Evolutionary conservation across 2,888 invertebrate genomes (phyloP).

Genomic region (Conops quadrifasciatus): DNA sequence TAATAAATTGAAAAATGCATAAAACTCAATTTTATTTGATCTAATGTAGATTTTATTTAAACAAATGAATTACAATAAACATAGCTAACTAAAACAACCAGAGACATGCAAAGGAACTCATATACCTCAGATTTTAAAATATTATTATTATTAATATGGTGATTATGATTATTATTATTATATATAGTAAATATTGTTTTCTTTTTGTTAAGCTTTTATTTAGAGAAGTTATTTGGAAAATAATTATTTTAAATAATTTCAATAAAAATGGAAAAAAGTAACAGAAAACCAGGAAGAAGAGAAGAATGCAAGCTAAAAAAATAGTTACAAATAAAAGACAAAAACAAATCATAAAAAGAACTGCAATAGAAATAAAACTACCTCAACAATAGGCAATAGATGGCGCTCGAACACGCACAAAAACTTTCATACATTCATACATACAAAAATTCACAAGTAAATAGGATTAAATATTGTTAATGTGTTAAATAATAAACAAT

Average conservation of each 20-base stretch:
- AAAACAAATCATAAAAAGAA: conserved; percentile 45
- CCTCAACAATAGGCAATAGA: conserved; percentile 52
- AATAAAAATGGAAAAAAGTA: conserved; percentile 44
- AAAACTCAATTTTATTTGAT: conserved; percentile 37
- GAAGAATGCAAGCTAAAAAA: too few relatives aligned
- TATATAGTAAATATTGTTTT: conserved; percentile 48
- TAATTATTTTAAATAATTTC: conserved; percentile 45
- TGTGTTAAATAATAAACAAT: not conserved
- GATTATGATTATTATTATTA: conserved; percentile 23
- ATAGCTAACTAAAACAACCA: conserved; percentile 6
- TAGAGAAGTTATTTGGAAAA: conserved; percentile 37
- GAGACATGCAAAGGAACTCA: conserved; percentile 63
- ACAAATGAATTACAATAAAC: not conserved
- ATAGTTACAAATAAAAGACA: conserved; percentile 36
- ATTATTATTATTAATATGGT: conserved; percentile 13
- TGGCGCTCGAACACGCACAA: conserved; percentile 6
- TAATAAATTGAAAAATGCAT: conserved; percentile 26
- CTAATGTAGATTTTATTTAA: not conserved
- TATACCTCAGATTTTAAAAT: conserved; percentile 58
- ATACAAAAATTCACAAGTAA: not conserved
- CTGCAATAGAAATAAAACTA: conserved; percentile 65
- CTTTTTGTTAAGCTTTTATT: conserved; percentile 44
- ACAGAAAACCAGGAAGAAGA: conserved; percentile 32
- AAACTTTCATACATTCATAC: not conserved
- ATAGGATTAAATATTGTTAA: not conserved